Evolutionary conservation across 2,113 vertebrate genomes (phyloP).

Genomic region (Pseudorectes ferrugineus): DNA sequence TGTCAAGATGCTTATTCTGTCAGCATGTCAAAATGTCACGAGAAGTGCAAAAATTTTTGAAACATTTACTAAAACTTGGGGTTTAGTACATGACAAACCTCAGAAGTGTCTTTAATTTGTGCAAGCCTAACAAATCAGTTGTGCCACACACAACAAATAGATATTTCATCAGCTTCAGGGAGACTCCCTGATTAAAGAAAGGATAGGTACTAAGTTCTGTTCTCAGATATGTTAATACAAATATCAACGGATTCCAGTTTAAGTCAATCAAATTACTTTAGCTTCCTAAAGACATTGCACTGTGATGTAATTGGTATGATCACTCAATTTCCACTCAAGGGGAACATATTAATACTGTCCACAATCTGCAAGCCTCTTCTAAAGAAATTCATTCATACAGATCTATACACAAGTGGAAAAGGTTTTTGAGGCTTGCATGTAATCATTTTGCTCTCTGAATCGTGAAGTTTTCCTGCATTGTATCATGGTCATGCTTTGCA

Average conservation of each 20-base stretch:
- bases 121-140: not conserved
- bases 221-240: not conserved
- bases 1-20: not conserved
- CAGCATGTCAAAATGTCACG: not conserved
- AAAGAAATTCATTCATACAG: not conserved
- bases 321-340: not conserved
- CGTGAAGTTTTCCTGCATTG: not conserved
- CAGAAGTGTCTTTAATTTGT: not conserved
- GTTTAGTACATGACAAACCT: not conserved
- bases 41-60: not conserved
- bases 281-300: not conserved
- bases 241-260: not conserved
- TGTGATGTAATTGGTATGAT: not conserved
- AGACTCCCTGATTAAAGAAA: not conserved
- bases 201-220: not conserved
- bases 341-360: not conserved
- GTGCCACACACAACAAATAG: not conserved
- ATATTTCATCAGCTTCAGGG: not conserved
- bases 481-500: slow-evolving; percentile 1
- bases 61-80: not conserved
- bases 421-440: not conserved
- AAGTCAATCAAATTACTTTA: not conserved
- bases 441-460: not conserved
- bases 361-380: not conserved
- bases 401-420: not conserved